Base-by-base conservation (phyloP, 2,113 vertebrate species). In the Tinamus guttatus region DNA sequence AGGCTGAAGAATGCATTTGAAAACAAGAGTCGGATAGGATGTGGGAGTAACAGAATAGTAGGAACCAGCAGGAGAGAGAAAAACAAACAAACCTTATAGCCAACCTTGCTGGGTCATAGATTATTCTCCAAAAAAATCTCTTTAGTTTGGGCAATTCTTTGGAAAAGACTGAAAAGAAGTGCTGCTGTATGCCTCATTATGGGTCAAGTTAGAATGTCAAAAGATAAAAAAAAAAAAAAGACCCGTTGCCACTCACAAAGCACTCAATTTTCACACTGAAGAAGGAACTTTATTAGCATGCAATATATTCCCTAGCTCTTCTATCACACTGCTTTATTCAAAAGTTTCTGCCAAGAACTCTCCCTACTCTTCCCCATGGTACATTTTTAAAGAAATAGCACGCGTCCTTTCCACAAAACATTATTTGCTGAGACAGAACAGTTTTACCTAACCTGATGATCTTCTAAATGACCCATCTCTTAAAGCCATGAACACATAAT, bases 41-140 rank as follows among this genome's bases (percentile, higher is more conserved):
- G 88, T 95, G 80, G 90, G 85, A 96, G 93, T 83, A 88, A 90
- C 65, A 96, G 85, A 95, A 97, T 83, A 95, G 65, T 54, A 96
- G 94, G 92, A 97, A 96, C 80, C 94, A 93, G 85, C 5, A 0
- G 87, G 59, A 94, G 83, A 93, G 83, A 75, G 89, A 84, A 97
- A 96, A 96, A 90, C 82, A 96, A 96, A 94, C 94, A 93, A 95
- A 90, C 62, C 82, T 62, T 81, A 38, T 25, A 88, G 80, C 83
- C 77, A 94, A 36, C 73, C 87, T 90, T 88, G 62, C 85, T 78
- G 77, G 73, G 92, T 81, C 93, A 95, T 56, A 95, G 92, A 80
- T 83, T 85, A 88, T 80, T 74, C 92, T 93, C 59, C 41, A 94
- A 91, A 47, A 90, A 93, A 81, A 32, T 22, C 82, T 86, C 90